A percentile compares a stretch with the other conserved stretches of the same genome.
phyloP scores from a whole-genome alignment of 2,888 invertebrate genomes.

The Cryptus armator region DNA sequence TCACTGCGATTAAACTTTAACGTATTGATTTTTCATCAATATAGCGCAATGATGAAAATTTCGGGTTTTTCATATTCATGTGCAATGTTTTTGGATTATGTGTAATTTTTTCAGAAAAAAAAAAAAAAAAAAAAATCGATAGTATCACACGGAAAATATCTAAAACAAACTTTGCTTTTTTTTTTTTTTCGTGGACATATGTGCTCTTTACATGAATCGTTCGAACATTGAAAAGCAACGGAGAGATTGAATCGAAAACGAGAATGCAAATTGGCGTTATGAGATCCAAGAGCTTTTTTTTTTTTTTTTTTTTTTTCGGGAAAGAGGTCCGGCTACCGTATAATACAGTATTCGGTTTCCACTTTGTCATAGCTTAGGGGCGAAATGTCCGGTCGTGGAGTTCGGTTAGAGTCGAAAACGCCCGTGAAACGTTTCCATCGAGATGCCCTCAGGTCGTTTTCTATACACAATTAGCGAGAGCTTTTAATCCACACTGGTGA shows the following conservation, averaged over 20 bases:
- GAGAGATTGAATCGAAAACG: conserved; percentile 5
- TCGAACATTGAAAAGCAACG: background rate
- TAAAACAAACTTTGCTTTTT: too few relatives aligned
- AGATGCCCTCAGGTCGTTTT: conserved; percentile 49
- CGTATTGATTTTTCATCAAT: too few relatives aligned
- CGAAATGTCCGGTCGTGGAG: conserved; percentile 3
- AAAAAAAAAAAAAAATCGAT: too few relatives aligned
- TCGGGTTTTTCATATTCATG: too few relatives aligned
- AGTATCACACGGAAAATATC: too few relatives aligned
- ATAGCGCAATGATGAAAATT: too few relatives aligned
- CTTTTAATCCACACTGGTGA: conserved; percentile 67
- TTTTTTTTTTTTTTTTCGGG: background rate
- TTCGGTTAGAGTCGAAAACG: conserved; percentile 52
- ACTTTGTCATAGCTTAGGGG: conserved; percentile 51
- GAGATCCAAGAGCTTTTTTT: conserved; percentile 47
- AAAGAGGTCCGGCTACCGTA: conserved; percentile 19
- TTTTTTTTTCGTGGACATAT: too few relatives aligned
- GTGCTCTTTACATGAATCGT: background rate
- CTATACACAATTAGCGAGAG: conserved; percentile 63
- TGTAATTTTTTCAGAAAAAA: too few relatives aligned
- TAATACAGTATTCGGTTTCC: conserved; percentile 25
- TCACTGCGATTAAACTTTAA: too few relatives aligned
- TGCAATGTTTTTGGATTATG: too few relatives aligned
- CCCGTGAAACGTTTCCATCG: conserved; percentile 37
- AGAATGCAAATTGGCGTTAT: conserved; percentile 61